Evolutionary conservation across 2,888 invertebrate species (phyloP), one percentile per base, ranked within the genome.

Genomic region (Plusia festucae): DNA sequence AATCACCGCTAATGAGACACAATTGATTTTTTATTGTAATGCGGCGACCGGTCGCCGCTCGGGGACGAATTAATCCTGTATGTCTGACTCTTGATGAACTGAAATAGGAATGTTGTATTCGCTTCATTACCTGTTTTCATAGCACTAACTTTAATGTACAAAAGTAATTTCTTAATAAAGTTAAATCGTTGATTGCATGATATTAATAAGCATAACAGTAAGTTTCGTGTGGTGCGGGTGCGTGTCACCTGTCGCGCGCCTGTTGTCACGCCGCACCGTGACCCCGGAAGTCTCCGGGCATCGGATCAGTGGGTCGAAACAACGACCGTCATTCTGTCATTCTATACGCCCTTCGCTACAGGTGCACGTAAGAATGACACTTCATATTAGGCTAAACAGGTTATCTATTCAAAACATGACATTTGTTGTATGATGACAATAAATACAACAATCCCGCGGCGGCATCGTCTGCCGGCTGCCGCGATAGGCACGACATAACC

Each of bases 281-380:
- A 87, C 82, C 84, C 86, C 86, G 86, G 86, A 86, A 87, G 77
- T 70, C 69, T 70, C 67, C 53, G 70, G 65, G 62, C 77, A 68
- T 78, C 81, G 81, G 78, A 81, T 81, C 81, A 78, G 54, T 79
- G 74, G 76, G 69, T 79, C 77, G 77, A 79, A 76, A 80, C 76
- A 78, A 73, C 53, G 52, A 65, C 56, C 51, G 46, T 60, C 66
- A 66, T 63, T 70, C 53, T 59, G 46, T 60, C 66, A 66, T 63
- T 70, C 53, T 59, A 56, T 24, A 63, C 65, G 56, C 65, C 68
- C 55, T 61, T 60, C 55, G 58, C 54, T 58, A 24, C 60, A 52
- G 66, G 69, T 52, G 52, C 15, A 22, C n/a, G 6, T 7, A 24
- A 13, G 7, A 51, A 20, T 22, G n/a, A 24, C 34, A 40, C 6